Evolutionary conservation across 2,888 invertebrate genomes (phyloP), one percentile per base, ranked within the genome.

Genomic region (Volucella zonaria): DNA sequence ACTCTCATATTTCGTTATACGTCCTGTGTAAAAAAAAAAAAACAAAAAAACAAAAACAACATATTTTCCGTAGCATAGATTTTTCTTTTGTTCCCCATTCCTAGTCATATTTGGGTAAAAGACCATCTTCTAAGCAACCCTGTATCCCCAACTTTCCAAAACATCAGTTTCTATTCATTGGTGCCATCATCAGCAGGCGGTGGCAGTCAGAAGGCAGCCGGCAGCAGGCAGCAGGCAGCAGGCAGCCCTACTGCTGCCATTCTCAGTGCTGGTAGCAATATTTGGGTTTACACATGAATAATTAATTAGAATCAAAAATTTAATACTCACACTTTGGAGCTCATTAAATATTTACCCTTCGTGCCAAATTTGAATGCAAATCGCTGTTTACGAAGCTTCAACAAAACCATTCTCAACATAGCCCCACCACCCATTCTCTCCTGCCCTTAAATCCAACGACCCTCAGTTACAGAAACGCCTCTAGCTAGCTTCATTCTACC

Each of bases 221-320:
- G 31, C 31, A 31, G 31, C 31, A 31, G 31, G 59, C 64, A 31
- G 31, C 31, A 31, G 31, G 59, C 64, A 59, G 43, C 66, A 64
- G 51, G 40, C 66, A 64, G 51, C 31, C 31, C 31, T 31, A 31
- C 31, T 85, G 66, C 54, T 81, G 81, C 80, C 85, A 85, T 81
- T 77, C 71, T 73, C 85, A 85, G 85, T 77, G 71, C 85, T 73
- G 77, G 68, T 81, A 85, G 76, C 85, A 85, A 85, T 81, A 81
- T 85, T 85, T 81, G 85, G 85, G 85, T 90, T 89, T 90, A 90
- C 90, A 90, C 90, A 90, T 90, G 91, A 90, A 90, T 90, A 90
- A 90, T 90, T 90, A 90, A 90, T 90, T 90, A 90, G 90, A 89
- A 90, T 90, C 90, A 90, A 90, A 90, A 90, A 90, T 90, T 90